A percentile compares a stretch with the other conserved stretches of the same genome.
Evolutionary conservation across 2,888 invertebrate genomes (phyloP).

Genomic region (Drosophila borborema): DNA sequence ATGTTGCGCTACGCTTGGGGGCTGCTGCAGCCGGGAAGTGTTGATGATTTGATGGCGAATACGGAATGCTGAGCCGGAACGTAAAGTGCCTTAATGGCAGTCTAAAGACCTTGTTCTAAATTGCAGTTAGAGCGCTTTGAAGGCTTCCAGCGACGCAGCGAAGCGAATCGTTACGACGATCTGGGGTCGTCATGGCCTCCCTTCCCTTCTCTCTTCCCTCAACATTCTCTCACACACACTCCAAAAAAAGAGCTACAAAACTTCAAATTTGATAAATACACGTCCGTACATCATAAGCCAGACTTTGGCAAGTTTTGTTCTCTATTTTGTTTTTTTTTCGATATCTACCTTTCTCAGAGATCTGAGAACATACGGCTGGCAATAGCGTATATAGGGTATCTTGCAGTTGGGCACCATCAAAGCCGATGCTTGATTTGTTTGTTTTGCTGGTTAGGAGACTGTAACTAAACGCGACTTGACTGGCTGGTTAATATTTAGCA

Average conservation of each 20-base stretch:
- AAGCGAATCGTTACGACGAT: slow-evolving; percentile 33
- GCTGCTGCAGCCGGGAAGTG: slow-evolving; percentile 62
- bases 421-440: not conserved
- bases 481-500: slow-evolving; percentile 58
- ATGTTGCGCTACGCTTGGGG: slow-evolving; percentile 69
- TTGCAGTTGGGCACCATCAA: not conserved
- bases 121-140: slow-evolving; percentile 51
- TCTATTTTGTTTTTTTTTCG: not conserved
- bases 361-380: not conserved
- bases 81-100: slow-evolving; percentile 63
- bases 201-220: too few relatives aligned
- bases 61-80: slow-evolving; percentile 57
- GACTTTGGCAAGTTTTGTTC: not conserved
- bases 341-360: not conserved
- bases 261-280: slow-evolving; percentile 6
- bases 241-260: not conserved
- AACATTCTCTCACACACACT: not conserved
- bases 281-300: not conserved
- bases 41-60: slow-evolving; percentile 75
- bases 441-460: slow-evolving; percentile 21
- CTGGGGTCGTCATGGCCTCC: not conserved
- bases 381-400: not conserved
- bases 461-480: slow-evolving; percentile 37
- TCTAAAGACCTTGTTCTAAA: slow-evolving; percentile 65
- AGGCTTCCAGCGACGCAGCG: slow-evolving; percentile 47